Evolutionary conservation across 2,113 vertebrate species (phyloP).

Genomic region (Melanerpes aurifrons): DNA sequence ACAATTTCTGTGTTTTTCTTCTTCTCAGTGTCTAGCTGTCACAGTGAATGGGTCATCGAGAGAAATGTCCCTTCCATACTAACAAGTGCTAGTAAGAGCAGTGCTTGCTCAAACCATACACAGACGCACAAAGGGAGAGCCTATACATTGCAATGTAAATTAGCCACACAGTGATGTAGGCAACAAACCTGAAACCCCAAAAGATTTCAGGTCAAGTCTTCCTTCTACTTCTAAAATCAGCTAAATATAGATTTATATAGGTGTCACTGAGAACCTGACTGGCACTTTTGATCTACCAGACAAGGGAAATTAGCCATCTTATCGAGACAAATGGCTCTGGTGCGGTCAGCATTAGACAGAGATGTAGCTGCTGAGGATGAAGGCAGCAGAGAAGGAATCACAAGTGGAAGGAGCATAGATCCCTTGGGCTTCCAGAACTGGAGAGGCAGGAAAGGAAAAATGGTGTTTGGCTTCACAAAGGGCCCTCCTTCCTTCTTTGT

Average conservation of each 20-base stretch:
- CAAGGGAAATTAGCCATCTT: not conserved
- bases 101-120: not conserved
- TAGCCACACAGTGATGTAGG: conserved; percentile 13
- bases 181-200: conserved; percentile 17
- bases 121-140: not conserved
- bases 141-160: not conserved
- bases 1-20: not conserved
- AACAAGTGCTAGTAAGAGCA: not conserved
- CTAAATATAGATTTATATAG: conserved; percentile 28
- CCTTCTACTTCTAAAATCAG: not conserved
- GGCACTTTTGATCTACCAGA: not conserved
- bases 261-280: not conserved
- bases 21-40: not conserved
- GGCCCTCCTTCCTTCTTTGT: not conserved
- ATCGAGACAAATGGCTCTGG: not conserved
- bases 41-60: not conserved
- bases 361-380: not conserved
- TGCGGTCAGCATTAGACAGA: conserved; percentile 21
- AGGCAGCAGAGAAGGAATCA: not conserved
- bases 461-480: not conserved
- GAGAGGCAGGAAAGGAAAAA: not conserved
- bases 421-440: not conserved
- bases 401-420: not conserved
- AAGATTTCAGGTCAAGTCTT: conserved; percentile 24
- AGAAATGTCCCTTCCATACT: not conserved